phyloP scores from a whole-genome alignment of 2,888 invertebrate genomes.

The Chromoteleia sp. region DNA sequence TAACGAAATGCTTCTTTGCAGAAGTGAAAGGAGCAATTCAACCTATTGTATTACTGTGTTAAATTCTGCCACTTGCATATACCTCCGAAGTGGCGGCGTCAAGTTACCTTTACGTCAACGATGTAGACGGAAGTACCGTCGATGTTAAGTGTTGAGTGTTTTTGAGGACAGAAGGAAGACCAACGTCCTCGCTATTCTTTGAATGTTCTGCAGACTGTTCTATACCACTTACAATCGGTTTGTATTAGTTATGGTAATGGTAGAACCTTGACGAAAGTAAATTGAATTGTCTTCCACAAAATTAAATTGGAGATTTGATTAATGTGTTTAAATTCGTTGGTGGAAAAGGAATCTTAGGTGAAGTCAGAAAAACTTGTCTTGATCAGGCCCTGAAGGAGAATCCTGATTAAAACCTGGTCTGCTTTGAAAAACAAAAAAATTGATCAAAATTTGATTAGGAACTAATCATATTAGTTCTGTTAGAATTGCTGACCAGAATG shows the following conservation, averaged over 20 bases:
- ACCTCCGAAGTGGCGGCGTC: conserved; percentile 36
- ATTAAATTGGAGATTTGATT: too few species aligned
- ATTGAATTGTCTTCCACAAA: too few species aligned
- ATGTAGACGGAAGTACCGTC: conserved; percentile 48
- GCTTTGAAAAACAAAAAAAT: too few species aligned
- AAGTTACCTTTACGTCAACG: conserved; percentile 48
- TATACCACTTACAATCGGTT: conserved; percentile 57
- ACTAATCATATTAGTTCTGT: too few species aligned
- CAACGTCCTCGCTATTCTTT: conserved; percentile 34
- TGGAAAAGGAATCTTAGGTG: too few species aligned
- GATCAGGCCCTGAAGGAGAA: too few species aligned
- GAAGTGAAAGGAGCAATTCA: conserved; percentile 66
- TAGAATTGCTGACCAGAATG: too few species aligned
- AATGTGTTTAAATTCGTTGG: too few species aligned
- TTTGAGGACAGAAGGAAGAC: conserved; percentile 34
- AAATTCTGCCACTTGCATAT: conserved; percentile 46
- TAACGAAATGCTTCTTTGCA: conserved; percentile 53
- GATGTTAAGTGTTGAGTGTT: conserved; percentile 52
- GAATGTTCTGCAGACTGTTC: conserved; percentile 36
- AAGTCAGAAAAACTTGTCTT: too few species aligned
- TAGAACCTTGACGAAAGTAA: neutral
- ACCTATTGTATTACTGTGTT: conserved; percentile 39
- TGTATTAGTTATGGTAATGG: conserved; percentile 19
- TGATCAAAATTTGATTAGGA: too few species aligned
- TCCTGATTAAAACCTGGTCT: too few species aligned